Evolutionary conservation across 2,888 invertebrate species (phyloP).

Genomic region (Rhagium mordax): DNA sequence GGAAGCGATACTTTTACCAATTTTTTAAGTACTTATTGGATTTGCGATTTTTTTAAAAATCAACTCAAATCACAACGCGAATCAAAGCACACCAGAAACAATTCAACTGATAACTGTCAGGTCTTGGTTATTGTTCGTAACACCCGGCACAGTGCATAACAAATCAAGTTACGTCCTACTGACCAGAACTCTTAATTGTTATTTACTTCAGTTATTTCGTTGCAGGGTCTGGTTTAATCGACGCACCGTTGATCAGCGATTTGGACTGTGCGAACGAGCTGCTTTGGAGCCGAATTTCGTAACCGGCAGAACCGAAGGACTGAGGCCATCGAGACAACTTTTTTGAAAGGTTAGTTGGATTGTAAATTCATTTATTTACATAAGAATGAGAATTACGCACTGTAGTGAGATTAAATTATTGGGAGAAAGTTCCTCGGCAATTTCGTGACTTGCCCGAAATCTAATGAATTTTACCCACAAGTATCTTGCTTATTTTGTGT

Average conservation of each 20-base stretch:
- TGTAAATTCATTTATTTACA: not conserved
- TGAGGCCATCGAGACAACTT: slow-evolving; percentile 9
- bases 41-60: too few relatives aligned
- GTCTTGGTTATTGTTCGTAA: too few relatives aligned
- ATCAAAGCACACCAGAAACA: too few relatives aligned
- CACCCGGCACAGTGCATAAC: too few relatives aligned
- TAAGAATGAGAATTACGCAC: slow-evolving; percentile 13
- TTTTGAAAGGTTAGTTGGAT: slow-evolving; percentile 18
- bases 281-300: slow-evolving; percentile 1
- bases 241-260: not conserved
- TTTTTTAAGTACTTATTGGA: too few relatives aligned
- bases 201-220: not conserved
- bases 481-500: not conserved
- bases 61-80: too few relatives aligned
- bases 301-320: not conserved
- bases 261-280: not conserved
- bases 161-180: not conserved
- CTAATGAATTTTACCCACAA: not conserved
- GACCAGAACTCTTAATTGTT: not conserved
- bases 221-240: not conserved
- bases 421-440: slow-evolving; percentile 17
- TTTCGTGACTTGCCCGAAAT: not conserved
- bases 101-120: too few relatives aligned
- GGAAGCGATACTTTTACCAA: too few relatives aligned
- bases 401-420: not conserved